phyloP scores from a whole-genome alignment of 2,113 vertebrate genomes.

The Excalfactoria chinensis region DNA sequence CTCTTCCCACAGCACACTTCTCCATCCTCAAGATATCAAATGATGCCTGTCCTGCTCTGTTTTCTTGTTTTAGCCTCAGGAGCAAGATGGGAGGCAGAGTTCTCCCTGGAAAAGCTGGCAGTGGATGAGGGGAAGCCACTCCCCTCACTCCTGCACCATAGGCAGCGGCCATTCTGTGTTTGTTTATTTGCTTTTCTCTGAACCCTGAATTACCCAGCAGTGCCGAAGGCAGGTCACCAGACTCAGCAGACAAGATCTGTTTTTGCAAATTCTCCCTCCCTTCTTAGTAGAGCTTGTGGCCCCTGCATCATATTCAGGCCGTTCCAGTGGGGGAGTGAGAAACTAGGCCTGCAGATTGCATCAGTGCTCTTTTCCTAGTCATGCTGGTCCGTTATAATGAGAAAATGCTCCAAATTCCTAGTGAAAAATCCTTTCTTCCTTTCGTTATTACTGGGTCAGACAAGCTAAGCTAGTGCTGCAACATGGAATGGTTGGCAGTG shows the following conservation, averaged over 20 bases:
- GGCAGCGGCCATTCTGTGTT: background rate
- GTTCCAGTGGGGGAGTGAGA: slow-evolving; percentile 40
- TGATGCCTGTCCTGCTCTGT: background rate
- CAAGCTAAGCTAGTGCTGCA: background rate
- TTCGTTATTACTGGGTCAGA: slow-evolving; percentile 37
- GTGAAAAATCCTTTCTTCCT: slow-evolving; percentile 52
- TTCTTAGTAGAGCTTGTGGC: background rate
- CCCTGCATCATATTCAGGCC: background rate
- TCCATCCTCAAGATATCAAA: background rate
- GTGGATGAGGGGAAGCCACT: background rate
- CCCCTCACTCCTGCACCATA: background rate
- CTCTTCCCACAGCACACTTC: background rate
- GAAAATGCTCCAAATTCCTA: slow-evolving; percentile 65
- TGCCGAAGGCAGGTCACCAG: slow-evolving; percentile 10
- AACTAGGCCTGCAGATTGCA: background rate
- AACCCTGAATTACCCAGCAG: slow-evolving; percentile 1
- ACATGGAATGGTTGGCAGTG: background rate
- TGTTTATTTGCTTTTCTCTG: slow-evolving; percentile 53
- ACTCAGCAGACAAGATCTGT: background rate
- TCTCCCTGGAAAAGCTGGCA: background rate
- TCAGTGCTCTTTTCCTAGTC: slow-evolving; percentile 41
- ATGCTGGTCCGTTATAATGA: slow-evolving; percentile 53
- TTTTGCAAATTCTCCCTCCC: background rate
- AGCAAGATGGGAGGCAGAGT: background rate
- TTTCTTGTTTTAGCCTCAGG: background rate